Conservation (phyloP, 2,797 vertebrate species). For the Gymnothorax reevesii region DNA sequence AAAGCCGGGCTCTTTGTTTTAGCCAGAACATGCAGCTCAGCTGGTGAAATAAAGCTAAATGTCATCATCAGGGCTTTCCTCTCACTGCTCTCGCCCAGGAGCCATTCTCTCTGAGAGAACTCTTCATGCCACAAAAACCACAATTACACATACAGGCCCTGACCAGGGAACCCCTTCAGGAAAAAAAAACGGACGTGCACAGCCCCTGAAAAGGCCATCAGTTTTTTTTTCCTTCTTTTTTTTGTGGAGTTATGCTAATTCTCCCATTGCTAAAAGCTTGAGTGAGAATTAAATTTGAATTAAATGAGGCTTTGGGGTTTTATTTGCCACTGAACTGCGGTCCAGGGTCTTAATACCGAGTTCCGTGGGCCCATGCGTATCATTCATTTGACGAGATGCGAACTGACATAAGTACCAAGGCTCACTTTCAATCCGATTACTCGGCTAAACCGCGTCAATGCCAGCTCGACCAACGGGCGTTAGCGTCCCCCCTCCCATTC, state of each 20-base stretch:
- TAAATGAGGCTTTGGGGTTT: conserved; percentile 85
- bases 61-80: conserved; percentile 43
- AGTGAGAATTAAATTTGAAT: conserved; percentile 97
- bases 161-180: conserved; percentile 45
- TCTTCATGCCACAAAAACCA: conserved; percentile 64
- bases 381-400: conserved; percentile 96
- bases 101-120: conserved; percentile 76
- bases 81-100: conserved; percentile 53
- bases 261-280: conserved; percentile 78
- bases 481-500: conserved; percentile 86
- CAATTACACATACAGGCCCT: conserved; percentile 63
- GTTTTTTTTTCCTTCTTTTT: conserved; percentile 30
- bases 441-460: conserved; percentile 91
- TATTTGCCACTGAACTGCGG: conserved; percentile 75
- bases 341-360: conserved; percentile 81
- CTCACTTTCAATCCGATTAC: conserved; percentile 97
- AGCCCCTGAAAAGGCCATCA: conserved; percentile 71
- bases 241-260: conserved; percentile 97
- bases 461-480: conserved; percentile 82
- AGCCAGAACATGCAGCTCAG: conserved; percentile 43
- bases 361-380: conserved; percentile 87
- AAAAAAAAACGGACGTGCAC: conserved; percentile 38
- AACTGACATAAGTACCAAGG: conserved; percentile 98
- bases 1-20: conserved; percentile 42
- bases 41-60: conserved; percentile 49